Evolutionary conservation across 2,113 vertebrate genomes (phyloP).

Genomic region (Halcyon malimbica): DNA sequence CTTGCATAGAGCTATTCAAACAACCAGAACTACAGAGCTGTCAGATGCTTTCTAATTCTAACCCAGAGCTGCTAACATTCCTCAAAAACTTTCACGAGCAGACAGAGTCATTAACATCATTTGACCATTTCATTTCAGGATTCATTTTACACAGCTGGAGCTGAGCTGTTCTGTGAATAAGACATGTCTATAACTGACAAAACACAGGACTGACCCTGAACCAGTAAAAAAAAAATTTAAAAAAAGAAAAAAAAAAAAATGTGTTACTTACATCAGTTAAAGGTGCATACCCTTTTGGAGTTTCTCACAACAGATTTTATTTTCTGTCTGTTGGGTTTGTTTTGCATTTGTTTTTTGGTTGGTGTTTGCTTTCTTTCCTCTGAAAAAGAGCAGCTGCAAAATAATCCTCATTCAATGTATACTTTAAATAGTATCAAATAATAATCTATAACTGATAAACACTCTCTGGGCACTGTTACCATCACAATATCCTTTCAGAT

Average conservation of each 20-base stretch:
- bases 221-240: background rate
- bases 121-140: conserved; percentile 56
- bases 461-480: background rate
- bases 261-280: background rate
- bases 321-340: background rate
- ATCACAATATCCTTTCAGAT: background rate
- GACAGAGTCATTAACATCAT: conserved; percentile 62
- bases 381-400: background rate
- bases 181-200: conserved; percentile 32
- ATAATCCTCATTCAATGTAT: background rate
- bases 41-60: conserved; percentile 32
- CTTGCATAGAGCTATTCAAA: background rate
- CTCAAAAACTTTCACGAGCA: conserved; percentile 36
- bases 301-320: background rate
- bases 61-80: conserved; percentile 11
- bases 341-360: background rate
- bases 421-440: background rate
- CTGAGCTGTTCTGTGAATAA: conserved; percentile 3
- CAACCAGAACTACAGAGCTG: conserved; percentile 10
- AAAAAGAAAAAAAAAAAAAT: background rate
- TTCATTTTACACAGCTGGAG: conserved; percentile 57
- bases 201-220: background rate
- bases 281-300: background rate
- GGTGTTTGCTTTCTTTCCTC: background rate
- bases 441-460: background rate